A percentile compares a stretch with the other conserved stretches of the same genome.
Conservation (phyloP, 2,888 invertebrate genomes). For the Steinernema scapterisci region DNA sequence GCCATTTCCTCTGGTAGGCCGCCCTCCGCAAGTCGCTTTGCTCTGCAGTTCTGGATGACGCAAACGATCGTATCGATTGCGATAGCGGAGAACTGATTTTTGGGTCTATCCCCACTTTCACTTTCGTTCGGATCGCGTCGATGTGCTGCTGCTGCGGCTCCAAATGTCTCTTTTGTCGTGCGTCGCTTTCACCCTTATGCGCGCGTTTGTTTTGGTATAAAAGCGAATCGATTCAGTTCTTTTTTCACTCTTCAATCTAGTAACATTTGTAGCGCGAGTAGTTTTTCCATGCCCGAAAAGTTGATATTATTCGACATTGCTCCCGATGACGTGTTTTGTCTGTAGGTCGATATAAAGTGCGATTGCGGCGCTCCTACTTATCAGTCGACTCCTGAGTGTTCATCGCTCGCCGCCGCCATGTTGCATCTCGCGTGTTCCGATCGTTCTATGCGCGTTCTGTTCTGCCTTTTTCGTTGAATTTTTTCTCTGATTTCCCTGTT, state of each 20-base stretch:
- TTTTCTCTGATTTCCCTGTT: background rate
- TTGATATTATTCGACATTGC: no score
- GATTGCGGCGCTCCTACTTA: no score
- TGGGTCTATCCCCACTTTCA: background rate
- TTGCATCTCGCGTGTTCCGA: background rate
- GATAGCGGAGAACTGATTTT: background rate
- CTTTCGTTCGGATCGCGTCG: background rate
- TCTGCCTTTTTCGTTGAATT: background rate
- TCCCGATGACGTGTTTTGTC: no score
- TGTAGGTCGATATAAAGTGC: no score
- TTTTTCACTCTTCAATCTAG: background rate
- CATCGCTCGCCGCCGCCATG: background rate
- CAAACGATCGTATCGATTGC: background rate
- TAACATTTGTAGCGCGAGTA: background rate
- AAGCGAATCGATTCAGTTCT: background rate
- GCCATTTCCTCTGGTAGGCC: background rate
- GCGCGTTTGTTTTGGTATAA: background rate
- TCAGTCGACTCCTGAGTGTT: background rate
- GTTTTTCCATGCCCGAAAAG: background rate
- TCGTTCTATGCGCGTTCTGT: background rate
- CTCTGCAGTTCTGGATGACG: background rate
- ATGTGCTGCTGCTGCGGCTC: no score
- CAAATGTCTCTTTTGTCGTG: no score
- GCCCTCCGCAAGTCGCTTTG: background rate
- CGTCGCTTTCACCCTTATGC: no score